Conservation (phyloP, 2,113 vertebrate species). For the Serilophus lunatus region DNA sequence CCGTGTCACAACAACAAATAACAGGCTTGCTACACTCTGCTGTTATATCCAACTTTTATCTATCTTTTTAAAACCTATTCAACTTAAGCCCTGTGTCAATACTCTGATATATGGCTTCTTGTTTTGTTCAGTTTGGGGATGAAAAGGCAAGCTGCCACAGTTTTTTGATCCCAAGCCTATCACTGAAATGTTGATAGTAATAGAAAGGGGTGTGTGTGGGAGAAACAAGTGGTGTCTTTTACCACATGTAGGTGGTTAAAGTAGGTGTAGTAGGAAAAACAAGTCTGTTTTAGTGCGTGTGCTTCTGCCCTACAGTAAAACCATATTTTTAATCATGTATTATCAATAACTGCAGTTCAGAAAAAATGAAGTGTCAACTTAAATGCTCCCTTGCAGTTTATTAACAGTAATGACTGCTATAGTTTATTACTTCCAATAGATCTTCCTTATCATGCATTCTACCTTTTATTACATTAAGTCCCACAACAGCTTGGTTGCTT, state of each 20-base stretch:
- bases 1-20: neutral
- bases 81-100: neutral
- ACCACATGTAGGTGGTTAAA: neutral
- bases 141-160: neutral
- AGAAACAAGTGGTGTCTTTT: neutral
- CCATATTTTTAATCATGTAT: neutral
- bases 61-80: neutral
- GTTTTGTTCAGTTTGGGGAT: neutral
- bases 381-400: neutral
- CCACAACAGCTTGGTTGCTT: neutral
- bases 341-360: neutral
- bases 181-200: neutral
- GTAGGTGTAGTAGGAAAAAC: neutral
- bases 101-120: neutral
- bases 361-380: neutral
- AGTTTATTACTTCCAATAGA: neutral
- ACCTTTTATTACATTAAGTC: neutral
- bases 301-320: neutral
- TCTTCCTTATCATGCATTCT: neutral
- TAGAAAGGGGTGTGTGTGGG: neutral
- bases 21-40: neutral
- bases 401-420: neutral
- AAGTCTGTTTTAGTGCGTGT: neutral
- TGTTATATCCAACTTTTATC: neutral
- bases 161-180: neutral